Evolutionary conservation across 2,888 invertebrate species (phyloP).

Genomic region (Cylloceria caligata): DNA sequence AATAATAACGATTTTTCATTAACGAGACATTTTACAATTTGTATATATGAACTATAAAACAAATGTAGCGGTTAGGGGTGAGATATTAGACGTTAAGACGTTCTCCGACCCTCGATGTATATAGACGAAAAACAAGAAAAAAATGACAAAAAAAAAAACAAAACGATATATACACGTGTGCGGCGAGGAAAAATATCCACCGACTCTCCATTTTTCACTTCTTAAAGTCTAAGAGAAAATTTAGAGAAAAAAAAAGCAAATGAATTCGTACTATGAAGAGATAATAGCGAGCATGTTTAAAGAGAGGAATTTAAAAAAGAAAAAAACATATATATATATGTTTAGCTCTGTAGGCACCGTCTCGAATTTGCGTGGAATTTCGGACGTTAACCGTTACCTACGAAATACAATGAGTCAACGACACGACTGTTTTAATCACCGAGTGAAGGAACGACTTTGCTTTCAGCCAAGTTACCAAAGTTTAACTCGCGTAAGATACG

Average conservation of each 20-base stretch:
- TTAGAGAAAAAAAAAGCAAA: constrained; percentile 31
- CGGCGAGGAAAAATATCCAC: constrained; percentile 61
- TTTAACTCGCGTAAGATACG: background rate
- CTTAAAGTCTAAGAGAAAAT: constrained; percentile 57
- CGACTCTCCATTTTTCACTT: constrained; percentile 67
- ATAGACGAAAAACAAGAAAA: too few relatives aligned
- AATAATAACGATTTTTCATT: constrained; percentile 78
- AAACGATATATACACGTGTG: constrained; percentile 43
- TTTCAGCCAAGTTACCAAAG: constrained; percentile 14
- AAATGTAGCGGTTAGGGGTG: constrained; percentile 60
- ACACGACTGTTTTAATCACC: constrained; percentile 14
- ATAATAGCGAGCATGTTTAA: constrained; percentile 53
- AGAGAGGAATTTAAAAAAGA: constrained; percentile 43
- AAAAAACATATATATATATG: constrained; percentile 29
- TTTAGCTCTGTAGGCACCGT: constrained; percentile 52
- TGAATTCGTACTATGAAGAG: constrained; percentile 54
- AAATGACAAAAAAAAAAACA: constrained; percentile 12
- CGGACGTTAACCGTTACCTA: constrained; percentile 20
- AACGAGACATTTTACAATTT: constrained; percentile 83
- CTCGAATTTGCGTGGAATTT: constrained; percentile 55
- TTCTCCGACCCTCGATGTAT: constrained; percentile 66
- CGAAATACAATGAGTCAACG: constrained; percentile 19
- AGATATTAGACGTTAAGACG: constrained; percentile 62
- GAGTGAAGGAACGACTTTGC: constrained; percentile 15
- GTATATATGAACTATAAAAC: constrained; percentile 81